Base-by-base conservation (phyloP, 2,113 vertebrate species). In the Nibea albiflora region DNA sequence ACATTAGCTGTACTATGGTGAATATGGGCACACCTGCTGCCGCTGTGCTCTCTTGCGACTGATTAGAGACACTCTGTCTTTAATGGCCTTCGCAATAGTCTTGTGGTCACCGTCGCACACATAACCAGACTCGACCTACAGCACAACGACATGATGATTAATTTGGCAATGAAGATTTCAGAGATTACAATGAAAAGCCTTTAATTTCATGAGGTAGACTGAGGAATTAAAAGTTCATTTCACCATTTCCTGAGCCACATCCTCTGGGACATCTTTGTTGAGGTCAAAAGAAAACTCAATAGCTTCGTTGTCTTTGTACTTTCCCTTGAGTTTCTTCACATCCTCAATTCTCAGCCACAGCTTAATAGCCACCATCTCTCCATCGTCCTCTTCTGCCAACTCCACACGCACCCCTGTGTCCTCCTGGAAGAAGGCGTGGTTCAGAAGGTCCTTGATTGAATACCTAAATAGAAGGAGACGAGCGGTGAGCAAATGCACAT, bases 271-370 rank as follows among this genome's bases (percentile, higher is more conserved):
- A 77, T 99, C 98, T 94, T 97, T 98, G 86, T 95, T 94, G 90
- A 99, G 95, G 89, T 99, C 98, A 94, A 99, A 99, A 50, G 98
- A 99, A 95, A 99, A 99, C 85, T 99, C 98, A 79, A 99, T 98
- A 70, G 98, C 98, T 91, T 99, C 98, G 68, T 98, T 99, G 87
- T 99, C 98, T 94, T 99, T 99, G 67, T 99, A 99, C 93, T 99
- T 99, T 81, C 98, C 98, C 93, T 99, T 99, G 26, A 99, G 95
- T 87, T 98, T 98, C 93, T 99, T 99, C 73, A 96, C 96, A 89
- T 99, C 98, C 93, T 99, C 98, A 90, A 99, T 99, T 88, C 98
- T 95, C 70, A 99, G 93, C 98, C 97, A 98, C 62, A 99, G 94
- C 84, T 99, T 99, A 88, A 99, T 99, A 39, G 96, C 96, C 89